Evolutionary conservation across 2,113 vertebrate species (phyloP).

Genomic region (Macheiramphus alcinus): DNA sequence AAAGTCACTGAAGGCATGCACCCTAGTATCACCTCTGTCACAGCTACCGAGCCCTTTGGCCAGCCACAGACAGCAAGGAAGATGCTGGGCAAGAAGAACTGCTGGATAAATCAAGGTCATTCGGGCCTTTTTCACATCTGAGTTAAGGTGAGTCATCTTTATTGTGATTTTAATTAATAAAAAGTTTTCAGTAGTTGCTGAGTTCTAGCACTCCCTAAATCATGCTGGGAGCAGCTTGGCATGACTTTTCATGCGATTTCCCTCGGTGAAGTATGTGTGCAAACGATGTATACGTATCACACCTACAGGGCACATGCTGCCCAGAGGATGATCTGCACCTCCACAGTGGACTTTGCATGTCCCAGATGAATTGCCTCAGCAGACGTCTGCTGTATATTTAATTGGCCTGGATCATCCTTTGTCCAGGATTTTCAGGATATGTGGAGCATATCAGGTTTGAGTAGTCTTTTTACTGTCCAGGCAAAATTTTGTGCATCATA

Average conservation of each 20-base stretch:
- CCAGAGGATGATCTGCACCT: background rate
- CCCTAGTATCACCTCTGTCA: accelerated
- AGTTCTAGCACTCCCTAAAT: background rate
- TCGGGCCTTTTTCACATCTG: background rate
- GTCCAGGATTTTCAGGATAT: background rate
- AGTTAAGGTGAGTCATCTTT: background rate
- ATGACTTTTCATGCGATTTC: background rate
- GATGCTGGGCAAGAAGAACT: background rate
- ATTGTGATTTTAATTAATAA: background rate
- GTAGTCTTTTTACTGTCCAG: background rate
- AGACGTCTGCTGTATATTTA: background rate
- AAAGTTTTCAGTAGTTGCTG: background rate
- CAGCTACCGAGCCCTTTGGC: accelerated
- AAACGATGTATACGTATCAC: background rate
- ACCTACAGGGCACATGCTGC: background rate
- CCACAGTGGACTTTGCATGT: background rate
- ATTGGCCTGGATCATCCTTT: background rate
- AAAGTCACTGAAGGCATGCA: background rate
- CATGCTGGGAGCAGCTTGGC: background rate
- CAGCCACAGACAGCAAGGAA: background rate
- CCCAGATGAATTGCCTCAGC: background rate
- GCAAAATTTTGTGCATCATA: background rate
- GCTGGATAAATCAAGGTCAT: background rate
- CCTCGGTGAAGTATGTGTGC: background rate
- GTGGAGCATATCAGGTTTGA: background rate